Evolutionary conservation across 2,888 invertebrate species (phyloP).

Genomic region (Adineta ricciae): DNA sequence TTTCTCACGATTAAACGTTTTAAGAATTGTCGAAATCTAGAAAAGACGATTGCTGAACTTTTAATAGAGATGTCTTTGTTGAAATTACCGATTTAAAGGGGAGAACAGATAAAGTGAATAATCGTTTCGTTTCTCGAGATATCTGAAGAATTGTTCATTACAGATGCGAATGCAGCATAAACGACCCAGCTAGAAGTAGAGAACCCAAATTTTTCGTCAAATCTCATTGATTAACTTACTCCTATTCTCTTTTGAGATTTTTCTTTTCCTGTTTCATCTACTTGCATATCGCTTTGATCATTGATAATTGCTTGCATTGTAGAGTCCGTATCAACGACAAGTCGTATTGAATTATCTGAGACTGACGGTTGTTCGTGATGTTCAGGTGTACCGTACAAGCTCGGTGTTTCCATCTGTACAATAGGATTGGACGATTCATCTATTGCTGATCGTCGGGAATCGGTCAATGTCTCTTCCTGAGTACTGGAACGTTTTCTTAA

Average conservation of each 20-base stretch:
- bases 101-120: conserved; percentile 83
- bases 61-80: no score
- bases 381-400: not conserved
- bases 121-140: conserved; percentile 62
- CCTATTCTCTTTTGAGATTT: not conserved
- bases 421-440: not conserved
- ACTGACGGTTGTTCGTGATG: not conserved
- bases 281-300: not conserved
- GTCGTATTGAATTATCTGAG: not conserved
- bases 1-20: conserved; percentile 56
- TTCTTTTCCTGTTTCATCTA: not conserved
- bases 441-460: not conserved
- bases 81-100: conserved; percentile 59
- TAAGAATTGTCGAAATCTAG: conserved; percentile 38
- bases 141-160: not conserved
- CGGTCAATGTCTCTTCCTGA: not conserved
- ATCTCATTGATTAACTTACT: not conserved
- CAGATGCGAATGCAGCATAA: not conserved
- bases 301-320: not conserved
- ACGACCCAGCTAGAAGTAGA: not conserved
- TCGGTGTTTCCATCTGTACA: not conserved
- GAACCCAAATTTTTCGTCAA: not conserved
- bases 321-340: not conserved
- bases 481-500: not conserved
- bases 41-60: not conserved